Evolutionary conservation across 1,140 invertebrate species (phyloP), one percentile per base, ranked within the genome.

Genomic region (Cepaea nemoralis): DNA sequence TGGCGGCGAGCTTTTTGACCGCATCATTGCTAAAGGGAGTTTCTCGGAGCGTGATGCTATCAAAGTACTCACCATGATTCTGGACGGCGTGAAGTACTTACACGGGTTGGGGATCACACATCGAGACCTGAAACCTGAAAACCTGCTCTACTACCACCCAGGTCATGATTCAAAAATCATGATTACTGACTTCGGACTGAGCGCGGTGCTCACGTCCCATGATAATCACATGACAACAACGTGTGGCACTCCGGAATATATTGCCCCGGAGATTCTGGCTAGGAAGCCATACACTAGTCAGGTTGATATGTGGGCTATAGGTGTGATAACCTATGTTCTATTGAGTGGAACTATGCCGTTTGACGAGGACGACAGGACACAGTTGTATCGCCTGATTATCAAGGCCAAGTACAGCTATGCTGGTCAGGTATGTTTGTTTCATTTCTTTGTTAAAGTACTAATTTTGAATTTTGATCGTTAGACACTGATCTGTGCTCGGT

Each of bases 121-220:
- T 93, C 93, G 98, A 87, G 98, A 99, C 92, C 96, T 99, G 66
- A 99, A 99, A 93, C 98, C 98, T n/a, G 98, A 99, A 93, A 99
- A 99, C 93, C 93, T 99, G 77, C 93, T 99, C 89, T 96, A 97
- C 93, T 94, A 93, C 86, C 90, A 91, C 81, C 90, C 91, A n/a
- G 90, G 89, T 80, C 88, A 91, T 84, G 89, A 91, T 85, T 91
- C 96, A 77, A 95, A 95, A 86, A 93, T 99, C 63, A 99, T 99
- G 93, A 93, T 99, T 71, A 98, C 96, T 42, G 98, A 99, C 92
- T 99, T 99, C 93, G 98, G 98, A 42, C 92, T 99, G 48, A 94
- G 97, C 22, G 88, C 92, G 31, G 89, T 92, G 59, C 86, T 97
- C 96, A 85, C 82, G 48, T 90, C 94, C 96, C 91, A 96, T 96